Base-by-base conservation (phyloP, 2,888 invertebrate species). In the Byasa hedistus region DNA sequence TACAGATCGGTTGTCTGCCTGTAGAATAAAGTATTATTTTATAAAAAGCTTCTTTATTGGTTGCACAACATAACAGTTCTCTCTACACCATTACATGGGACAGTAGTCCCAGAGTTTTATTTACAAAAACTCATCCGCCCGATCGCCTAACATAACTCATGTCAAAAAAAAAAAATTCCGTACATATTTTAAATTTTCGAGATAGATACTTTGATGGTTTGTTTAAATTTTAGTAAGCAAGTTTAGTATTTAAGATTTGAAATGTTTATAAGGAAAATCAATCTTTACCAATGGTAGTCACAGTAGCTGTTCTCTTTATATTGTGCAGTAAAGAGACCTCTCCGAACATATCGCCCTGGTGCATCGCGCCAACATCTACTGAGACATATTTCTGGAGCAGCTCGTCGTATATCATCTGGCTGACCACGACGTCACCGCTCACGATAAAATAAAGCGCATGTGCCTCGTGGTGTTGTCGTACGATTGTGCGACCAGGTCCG, bases 371-470 rank as follows among this genome's bases (percentile, higher is more conserved):
- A 12, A 93, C 82, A 21, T 93, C 91, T 22, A 88, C 82, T 0
- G 89, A 89, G 1, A 91, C 76, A 57, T 83, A 73, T 73, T 89
- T 80, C 21, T 93, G 86, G 1, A 92, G 75, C 27, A 93, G 75
- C 64, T 90, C 89, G 71, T 95, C 94, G 66, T 79, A 92, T 1
- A 88, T 76, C 73, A 86, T 80, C 66, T 92, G 92, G 57, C 91
- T 92, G 65, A 94, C 88, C 10, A 76, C 77, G 15, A 91, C 80
- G 56, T 90, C 87, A 3, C 96, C 96, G 0, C 89, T 87, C 7
- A 95, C 83, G 58, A 96, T 91, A 79, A 94, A 95, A 79, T 94
- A 95, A 58, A 95, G 77, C 0, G 93, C 93, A 65, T 88, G 84
- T 0, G 95, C 93, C 3, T 84, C 82, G 65, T 94, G 93, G 17